Base-by-base conservation (phyloP, 53 echinoderm and acorn worm species). In the Actinopyga echinites region DNA sequence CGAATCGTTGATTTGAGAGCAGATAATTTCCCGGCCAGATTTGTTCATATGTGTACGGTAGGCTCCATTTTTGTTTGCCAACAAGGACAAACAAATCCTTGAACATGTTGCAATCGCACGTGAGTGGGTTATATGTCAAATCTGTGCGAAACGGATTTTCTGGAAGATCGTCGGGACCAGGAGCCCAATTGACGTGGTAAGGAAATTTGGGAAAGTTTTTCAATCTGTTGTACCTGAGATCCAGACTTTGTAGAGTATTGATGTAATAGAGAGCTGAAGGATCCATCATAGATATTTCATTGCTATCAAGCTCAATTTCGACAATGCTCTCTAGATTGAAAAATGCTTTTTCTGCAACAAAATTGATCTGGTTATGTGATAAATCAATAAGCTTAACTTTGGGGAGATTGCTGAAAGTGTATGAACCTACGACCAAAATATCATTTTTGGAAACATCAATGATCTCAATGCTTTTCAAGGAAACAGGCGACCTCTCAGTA, bases 61-160 rank as follows among this genome's bases (percentile, higher is more conserved):
- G 29, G 2, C 20, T 37, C 74, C 74, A 74, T 49, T 74, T 8
- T 1, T 30, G 4, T 36, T 21, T n/a, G 0, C 3, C 49, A 23
- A 23, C 24, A 1, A 6, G n/a, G 6, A 9, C 53, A 53, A 74
- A 74, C 12, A 74, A 9, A 0, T 74, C 74, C 21, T 9, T 7
- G 25, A 79, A 79, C 79, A 79, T 79, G 20, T 12, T 32, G 1
- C 79, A 79, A 58, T 79, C 38, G 56, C 79, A 79, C n/a, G 19
- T 2, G 8, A 79, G 40, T 5, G 79, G 79, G 30, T 79, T 79
- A 6, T 36, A 32, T 33, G 7, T 24, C 32, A 79, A 10, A 35
- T 57, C 15, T 2, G 79, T 79, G 13, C 22, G 38, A 29, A 79
- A 79, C 21, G 79, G 79, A 10, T 22, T 20, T 5, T 8, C 15